Conservation (phyloP, 2,113 vertebrate genomes). For the Lophura nycthemera region DNA sequence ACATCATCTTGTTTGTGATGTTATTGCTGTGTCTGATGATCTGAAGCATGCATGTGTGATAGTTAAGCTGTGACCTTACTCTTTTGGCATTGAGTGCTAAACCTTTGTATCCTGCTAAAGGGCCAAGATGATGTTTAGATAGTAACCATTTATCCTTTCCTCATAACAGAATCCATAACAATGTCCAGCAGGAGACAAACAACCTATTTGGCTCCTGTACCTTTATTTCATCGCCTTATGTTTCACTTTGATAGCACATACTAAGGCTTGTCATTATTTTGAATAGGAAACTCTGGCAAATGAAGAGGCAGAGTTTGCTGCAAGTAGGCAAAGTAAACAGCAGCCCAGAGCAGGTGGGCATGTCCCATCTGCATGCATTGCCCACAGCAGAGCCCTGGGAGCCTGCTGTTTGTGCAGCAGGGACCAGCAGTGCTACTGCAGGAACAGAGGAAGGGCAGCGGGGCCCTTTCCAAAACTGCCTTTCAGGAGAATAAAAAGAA, state of each 20-base stretch:
- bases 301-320: background rate
- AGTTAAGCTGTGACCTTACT: background rate
- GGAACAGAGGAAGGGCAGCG: rapidly evolving
- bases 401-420: background rate
- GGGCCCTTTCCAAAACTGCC: background rate
- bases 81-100: background rate
- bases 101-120: background rate
- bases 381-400: background rate
- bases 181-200: background rate
- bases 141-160: background rate
- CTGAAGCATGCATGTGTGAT: background rate
- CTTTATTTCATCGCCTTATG: background rate
- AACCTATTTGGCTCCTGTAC: background rate
- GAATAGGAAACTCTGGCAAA: background rate
- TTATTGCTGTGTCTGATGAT: background rate
- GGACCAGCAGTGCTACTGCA: background rate
- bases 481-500: background rate
- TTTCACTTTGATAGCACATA: background rate
- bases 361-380: rapidly evolving
- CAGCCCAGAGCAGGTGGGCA: background rate
- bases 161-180: background rate
- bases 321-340: background rate
- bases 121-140: background rate
- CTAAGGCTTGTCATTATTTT: background rate
- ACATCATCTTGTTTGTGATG: background rate